phyloP scores from a whole-genome alignment of 2,797 vertebrate species.

The Sebastolobus altivelis region DNA sequence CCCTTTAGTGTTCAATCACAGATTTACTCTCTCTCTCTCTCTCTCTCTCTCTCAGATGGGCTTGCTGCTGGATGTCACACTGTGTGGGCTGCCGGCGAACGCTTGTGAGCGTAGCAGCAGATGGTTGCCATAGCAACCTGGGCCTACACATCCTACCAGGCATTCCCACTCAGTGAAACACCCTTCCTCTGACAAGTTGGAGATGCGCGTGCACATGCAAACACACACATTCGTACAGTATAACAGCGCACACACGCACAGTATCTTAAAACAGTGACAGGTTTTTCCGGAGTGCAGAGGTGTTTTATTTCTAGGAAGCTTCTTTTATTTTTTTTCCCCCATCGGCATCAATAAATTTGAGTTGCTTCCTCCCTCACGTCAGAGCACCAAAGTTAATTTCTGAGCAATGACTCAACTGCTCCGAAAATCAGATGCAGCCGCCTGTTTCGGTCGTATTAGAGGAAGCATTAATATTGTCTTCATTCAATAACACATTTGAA shows the following conservation, averaged over 20 bases:
- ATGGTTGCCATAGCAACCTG: slow-evolving; percentile 86
- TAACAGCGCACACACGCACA: slow-evolving; percentile 9
- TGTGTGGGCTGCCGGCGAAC: slow-evolving; percentile 85
- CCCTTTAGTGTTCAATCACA: slow-evolving; percentile 55
- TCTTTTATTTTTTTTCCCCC: slow-evolving; percentile 4
- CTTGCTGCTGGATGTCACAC: slow-evolving; percentile 81
- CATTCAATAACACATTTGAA: slow-evolving; percentile 46
- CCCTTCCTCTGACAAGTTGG: slow-evolving; percentile 66
- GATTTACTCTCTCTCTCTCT: slow-evolving; percentile 44
- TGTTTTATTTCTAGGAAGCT: slow-evolving; percentile 53
- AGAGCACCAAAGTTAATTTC: slow-evolving; percentile 13
- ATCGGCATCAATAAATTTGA: slow-evolving; percentile 19
- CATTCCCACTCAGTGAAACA: slow-evolving; percentile 88
- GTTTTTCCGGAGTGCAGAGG: slow-evolving; percentile 35
- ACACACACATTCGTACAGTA: slow-evolving; percentile 9
- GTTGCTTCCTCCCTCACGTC: slow-evolving; percentile 23
- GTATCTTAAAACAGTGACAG: slow-evolving; percentile 37
- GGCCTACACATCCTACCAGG: slow-evolving; percentile 88
- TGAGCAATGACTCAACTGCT: slow-evolving; percentile 1
- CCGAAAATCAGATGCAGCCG: background rate
- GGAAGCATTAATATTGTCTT: slow-evolving; percentile 41
- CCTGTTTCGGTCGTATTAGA: slow-evolving; percentile 17
- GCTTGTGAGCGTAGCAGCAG: slow-evolving; percentile 85
- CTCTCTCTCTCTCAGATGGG: slow-evolving; percentile 60
- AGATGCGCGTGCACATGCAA: slow-evolving; percentile 25